phyloP scores from a whole-genome alignment of 2,113 vertebrate genomes.

The Picathartes gymnocephalus region DNA sequence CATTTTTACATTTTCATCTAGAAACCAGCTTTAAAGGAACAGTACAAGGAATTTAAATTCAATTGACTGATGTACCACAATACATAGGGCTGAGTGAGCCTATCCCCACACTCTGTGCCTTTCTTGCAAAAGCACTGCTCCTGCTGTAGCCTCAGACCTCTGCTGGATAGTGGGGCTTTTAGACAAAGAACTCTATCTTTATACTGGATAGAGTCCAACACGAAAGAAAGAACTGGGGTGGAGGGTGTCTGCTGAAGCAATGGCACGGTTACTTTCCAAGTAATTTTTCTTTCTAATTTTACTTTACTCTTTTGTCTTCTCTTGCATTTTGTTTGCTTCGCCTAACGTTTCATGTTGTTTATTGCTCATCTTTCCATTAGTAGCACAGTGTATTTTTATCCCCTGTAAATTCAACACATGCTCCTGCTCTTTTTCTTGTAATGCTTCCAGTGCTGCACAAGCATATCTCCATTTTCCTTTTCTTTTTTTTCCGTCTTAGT shows the following conservation, averaged over 20 bases:
- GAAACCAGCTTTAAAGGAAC: not conserved
- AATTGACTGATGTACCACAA: not conserved
- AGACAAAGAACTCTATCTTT: not conserved
- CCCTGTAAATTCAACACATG: not conserved
- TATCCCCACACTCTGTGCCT: not conserved
- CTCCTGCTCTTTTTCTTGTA: not conserved
- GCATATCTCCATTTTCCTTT: not conserved
- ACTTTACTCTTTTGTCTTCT: not conserved
- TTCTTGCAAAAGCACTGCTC: not conserved
- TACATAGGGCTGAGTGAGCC: accelerated
- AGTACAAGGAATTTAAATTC: not conserved
- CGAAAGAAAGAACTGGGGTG: not conserved
- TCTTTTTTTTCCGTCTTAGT: not conserved
- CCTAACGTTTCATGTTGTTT: not conserved
- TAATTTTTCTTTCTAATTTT: not conserved
- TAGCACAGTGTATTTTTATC: not conserved
- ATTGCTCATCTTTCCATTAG: not conserved
- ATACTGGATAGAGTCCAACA: not conserved
- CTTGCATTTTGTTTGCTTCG: not conserved
- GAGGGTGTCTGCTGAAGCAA: not conserved
- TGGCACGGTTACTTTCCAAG: not conserved
- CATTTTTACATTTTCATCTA: not conserved
- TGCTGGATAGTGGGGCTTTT: not conserved
- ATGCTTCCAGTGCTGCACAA: not conserved
- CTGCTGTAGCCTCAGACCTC: not conserved